Conservation (phyloP, 2,888 invertebrate genomes). For the Alsophila aescularia region DNA sequence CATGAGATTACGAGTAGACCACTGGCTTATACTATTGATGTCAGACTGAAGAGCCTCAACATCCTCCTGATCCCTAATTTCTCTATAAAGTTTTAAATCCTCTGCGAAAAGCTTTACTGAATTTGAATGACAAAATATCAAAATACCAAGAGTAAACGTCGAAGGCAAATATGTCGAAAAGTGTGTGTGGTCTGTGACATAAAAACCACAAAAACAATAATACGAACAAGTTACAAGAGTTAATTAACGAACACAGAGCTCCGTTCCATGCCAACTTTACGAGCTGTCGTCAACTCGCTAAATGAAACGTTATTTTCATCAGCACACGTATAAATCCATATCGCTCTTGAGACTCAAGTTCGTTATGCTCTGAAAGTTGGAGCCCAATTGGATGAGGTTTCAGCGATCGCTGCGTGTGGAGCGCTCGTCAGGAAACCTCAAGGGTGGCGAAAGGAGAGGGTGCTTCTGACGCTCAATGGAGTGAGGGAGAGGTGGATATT, state of each 20-base stretch:
- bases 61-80: too few relatives aligned
- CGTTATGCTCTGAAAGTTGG: constrained; percentile 34
- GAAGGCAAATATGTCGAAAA: background rate
- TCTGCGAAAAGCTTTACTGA: background rate
- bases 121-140: constrained; percentile 7
- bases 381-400: constrained; percentile 33
- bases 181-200: constrained; percentile 1
- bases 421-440: constrained; percentile 55
- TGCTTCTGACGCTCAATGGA: constrained; percentile 44
- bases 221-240: constrained; percentile 19
- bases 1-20: too few relatives aligned
- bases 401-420: constrained; percentile 35
- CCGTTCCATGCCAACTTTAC: constrained; percentile 21
- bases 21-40: too few relatives aligned
- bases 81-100: too few relatives aligned
- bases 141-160: constrained; percentile 3
- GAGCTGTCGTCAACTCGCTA: constrained; percentile 16
- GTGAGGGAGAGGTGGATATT: constrained; percentile 74
- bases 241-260: constrained; percentile 18
- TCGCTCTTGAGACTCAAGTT: constrained; percentile 27
- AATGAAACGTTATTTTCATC: constrained; percentile 24
- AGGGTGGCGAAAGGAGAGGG: constrained; percentile 62
- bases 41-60: too few relatives aligned
- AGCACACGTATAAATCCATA: constrained; percentile 21
- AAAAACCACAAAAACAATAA: constrained; percentile 16